A percentile compares a stretch with the other conserved stretches of the same genome.
Conservation (phyloP, 2,113 vertebrate species). For the Triplophysa siluroides region DNA sequence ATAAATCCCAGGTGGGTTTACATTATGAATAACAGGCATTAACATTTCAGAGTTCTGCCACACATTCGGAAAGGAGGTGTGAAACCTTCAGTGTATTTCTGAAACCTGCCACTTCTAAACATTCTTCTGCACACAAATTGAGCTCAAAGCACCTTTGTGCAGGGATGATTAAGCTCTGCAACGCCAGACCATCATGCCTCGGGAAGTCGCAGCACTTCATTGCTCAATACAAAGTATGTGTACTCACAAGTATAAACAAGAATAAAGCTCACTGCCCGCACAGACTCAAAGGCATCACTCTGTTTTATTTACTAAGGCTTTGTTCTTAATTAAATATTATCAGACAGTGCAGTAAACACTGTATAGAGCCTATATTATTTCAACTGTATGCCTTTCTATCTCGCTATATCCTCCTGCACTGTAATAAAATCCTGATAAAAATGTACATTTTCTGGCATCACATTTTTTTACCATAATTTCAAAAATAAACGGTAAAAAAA, state of each 20-base stretch:
- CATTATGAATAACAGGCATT: slow-evolving; percentile 33
- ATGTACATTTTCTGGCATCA: no score
- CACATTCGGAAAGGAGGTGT: slow-evolving; percentile 8
- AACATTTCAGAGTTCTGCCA: slow-evolving; percentile 33
- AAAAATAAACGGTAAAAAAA: no score
- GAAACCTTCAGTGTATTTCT: slow-evolving; percentile 25
- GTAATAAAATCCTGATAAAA: no score
- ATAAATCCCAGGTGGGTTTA: slow-evolving; percentile 28
- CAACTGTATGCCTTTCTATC: no score
- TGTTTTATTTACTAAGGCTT: background rate
- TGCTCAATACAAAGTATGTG: background rate
- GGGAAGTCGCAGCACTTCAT: slow-evolving; percentile 12
- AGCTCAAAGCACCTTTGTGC: slow-evolving; percentile 26
- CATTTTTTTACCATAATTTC: no score
- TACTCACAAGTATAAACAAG: slow-evolving; percentile 14
- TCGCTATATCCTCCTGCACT: no score
- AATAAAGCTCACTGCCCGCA: background rate
- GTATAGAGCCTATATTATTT: background rate
- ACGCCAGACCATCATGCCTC: background rate
- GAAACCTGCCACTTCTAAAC: slow-evolving; percentile 29
- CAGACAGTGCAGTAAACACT: background rate
- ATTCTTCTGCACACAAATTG: background rate
- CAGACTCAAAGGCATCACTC: background rate
- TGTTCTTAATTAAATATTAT: background rate
- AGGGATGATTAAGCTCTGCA: slow-evolving; percentile 1